Conservation (phyloP, 2,888 invertebrate species). For the Galerucella pusilla region DNA sequence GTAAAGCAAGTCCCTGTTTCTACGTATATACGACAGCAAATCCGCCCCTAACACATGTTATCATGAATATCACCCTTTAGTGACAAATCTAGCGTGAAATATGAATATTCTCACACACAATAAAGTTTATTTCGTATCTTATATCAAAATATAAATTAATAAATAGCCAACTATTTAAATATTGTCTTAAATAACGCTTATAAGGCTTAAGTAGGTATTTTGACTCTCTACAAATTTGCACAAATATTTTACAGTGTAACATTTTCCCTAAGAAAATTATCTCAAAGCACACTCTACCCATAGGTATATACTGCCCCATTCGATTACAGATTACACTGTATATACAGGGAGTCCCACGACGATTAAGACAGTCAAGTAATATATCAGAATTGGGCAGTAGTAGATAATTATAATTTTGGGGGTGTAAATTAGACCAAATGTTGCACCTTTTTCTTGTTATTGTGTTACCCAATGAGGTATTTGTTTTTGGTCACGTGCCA, state of each 20-base stretch:
- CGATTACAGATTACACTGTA: neutral
- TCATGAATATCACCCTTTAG: conserved; percentile 48
- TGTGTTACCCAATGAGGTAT: no score
- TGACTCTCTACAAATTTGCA: no score
- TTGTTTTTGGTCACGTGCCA: no score
- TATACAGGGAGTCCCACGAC: no score
- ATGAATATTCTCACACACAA: conserved; percentile 46
- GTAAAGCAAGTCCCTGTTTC: neutral
- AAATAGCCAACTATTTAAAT: conserved; percentile 3
- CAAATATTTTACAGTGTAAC: neutral
- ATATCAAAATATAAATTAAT: conserved; percentile 22
- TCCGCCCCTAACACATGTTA: conserved; percentile 45
- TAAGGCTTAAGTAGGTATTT: no score
- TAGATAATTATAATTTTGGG: no score
- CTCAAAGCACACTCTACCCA: neutral
- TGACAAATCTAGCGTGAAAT: conserved; percentile 51
- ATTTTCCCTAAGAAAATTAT: conserved; percentile 2
- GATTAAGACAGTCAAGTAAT: no score
- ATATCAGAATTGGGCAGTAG: no score
- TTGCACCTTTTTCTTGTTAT: no score
- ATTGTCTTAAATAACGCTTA: no score
- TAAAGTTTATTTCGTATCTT: conserved; percentile 34
- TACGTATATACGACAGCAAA: conserved; percentile 4
- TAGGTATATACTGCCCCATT: neutral
- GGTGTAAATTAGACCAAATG: no score